Evolutionary conservation across 2,113 vertebrate species (phyloP).

Genomic region (Syngnathus floridae): DNA sequence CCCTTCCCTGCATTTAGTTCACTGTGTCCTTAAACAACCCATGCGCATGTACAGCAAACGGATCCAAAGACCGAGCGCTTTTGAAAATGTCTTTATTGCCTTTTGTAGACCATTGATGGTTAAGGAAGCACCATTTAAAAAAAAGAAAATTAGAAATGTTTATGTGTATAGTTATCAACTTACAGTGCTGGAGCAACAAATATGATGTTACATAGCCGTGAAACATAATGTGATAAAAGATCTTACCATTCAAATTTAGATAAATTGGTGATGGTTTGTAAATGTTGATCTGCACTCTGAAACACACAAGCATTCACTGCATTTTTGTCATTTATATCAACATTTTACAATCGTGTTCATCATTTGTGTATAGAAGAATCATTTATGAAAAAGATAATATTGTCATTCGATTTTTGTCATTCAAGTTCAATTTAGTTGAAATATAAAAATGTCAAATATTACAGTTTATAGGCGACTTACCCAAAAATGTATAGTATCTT

Average conservation of each 20-base stretch:
- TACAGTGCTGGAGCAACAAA: not conserved
- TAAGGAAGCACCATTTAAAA: not conserved
- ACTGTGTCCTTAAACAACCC: constrained; percentile 77
- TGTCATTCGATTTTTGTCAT: too few species aligned
- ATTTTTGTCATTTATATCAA: too few species aligned
- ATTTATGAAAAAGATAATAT: too few species aligned
- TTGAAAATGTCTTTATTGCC: constrained; percentile 35
- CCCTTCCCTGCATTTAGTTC: constrained; percentile 70
- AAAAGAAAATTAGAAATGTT: not conserved
- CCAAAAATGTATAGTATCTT: too few species aligned
- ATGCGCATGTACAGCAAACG: constrained; percentile 70
- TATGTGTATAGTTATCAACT: not conserved
- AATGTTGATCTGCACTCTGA: not conserved
- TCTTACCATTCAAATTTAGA: not conserved
- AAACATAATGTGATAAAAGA: not conserved
- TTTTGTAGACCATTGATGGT: constrained; percentile 15
- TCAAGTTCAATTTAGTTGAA: too few species aligned
- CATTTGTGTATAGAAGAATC: too few species aligned
- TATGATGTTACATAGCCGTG: not conserved
- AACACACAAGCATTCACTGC: too few species aligned
- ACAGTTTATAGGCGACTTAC: too few species aligned
- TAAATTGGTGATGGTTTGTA: not conserved
- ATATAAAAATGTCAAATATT: too few species aligned
- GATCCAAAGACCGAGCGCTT: constrained; percentile 62
- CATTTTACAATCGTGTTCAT: too few species aligned